phyloP scores from a whole-genome alignment of 1,140 invertebrate species.

The Nasonia vitripennis region DNA sequence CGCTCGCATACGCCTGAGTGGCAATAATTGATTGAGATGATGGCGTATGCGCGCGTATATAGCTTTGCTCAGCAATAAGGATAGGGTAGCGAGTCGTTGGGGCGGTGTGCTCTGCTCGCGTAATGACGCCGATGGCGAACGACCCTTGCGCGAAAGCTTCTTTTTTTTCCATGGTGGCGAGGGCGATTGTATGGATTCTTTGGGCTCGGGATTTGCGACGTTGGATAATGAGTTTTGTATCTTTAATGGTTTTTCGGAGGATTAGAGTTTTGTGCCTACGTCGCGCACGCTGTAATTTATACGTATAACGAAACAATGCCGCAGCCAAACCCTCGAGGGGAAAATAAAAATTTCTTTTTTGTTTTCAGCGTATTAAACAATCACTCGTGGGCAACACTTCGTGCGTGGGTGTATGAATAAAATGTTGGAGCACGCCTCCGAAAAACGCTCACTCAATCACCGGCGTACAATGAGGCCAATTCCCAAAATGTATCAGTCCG shows the following conservation, averaged over 20 bases:
- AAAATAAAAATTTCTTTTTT: too few species aligned
- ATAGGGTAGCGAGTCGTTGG: background rate
- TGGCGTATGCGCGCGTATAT: background rate
- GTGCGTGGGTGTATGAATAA: too few species aligned
- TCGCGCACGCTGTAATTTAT: background rate
- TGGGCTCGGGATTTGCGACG: background rate
- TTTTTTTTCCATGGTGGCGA: background rate
- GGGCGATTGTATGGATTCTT: background rate
- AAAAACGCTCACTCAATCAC: too few species aligned
- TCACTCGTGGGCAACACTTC: too few species aligned
- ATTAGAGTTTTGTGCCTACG: background rate
- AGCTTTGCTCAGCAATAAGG: slow-evolving; percentile 1
- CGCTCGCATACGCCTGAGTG: slow-evolving; percentile 27
- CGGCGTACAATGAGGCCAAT: background rate
- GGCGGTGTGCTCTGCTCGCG: background rate
- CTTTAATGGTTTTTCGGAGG: background rate
- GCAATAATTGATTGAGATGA: slow-evolving; percentile 52
- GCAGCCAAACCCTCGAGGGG: too few species aligned
- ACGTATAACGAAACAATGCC: background rate
- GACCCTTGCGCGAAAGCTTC: background rate
- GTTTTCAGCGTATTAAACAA: too few species aligned
- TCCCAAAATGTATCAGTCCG: background rate
- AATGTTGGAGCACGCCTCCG: too few species aligned
- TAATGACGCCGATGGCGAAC: background rate
- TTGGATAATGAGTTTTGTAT: background rate